A percentile compares a stretch with the other conserved stretches of the same genome.
phyloP scores from a whole-genome alignment of 2,888 invertebrate genomes.

The Parnassius smintheus region DNA sequence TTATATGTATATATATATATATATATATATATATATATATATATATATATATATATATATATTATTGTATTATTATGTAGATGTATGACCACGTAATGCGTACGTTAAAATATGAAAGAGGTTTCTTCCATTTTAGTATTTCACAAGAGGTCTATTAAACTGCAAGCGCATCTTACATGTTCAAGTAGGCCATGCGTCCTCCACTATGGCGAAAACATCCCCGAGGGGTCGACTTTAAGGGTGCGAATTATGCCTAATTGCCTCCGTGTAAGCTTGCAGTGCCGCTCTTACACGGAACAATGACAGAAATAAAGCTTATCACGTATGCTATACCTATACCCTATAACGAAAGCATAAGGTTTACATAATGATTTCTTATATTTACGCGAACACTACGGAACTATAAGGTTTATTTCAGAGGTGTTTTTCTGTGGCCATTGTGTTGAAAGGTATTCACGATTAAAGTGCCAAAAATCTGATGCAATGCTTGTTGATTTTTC shows the following conservation, averaged over 20 bases:
- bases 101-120: no score
- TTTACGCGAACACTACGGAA: no score
- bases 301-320: constrained; percentile 1
- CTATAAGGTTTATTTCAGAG: constrained; percentile 11
- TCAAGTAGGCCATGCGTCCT: constrained; percentile 1
- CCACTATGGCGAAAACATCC: constrained; percentile 3
- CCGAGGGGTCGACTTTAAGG: constrained; percentile 14
- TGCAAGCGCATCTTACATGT: background rate
- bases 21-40: no score
- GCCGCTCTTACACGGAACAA: constrained; percentile 6
- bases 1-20: no score
- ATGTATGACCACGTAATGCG: no score
- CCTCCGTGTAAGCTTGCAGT: constrained; percentile 14
- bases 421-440: background rate
- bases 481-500: background rate
- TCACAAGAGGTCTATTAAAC: background rate
- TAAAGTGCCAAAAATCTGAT: constrained; percentile 4
- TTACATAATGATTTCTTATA: no score
- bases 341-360: constrained; percentile 6
- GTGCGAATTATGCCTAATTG: constrained; percentile 22
- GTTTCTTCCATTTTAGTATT: no score
- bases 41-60: no score
- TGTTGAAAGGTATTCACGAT: constrained; percentile 1
- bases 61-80: no score
- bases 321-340: background rate